Percentiles rank a stretch among this genome's conserved stretches.
Evolutionary conservation across 1,140 invertebrate species (phyloP).

Genomic region (Drosophila nigrodunni): DNA sequence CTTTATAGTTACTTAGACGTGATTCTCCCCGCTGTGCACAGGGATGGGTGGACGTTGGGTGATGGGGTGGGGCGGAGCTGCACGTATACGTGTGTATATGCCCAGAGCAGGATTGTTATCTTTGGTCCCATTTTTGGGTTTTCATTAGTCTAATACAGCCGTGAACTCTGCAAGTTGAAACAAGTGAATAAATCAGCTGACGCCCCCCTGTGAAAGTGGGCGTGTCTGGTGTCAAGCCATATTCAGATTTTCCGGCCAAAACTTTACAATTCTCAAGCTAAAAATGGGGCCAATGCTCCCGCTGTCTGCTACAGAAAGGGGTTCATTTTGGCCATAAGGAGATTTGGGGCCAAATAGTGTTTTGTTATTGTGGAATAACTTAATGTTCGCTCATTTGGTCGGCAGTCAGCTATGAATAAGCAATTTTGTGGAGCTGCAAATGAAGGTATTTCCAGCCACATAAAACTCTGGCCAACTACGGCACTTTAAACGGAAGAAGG

Average conservation of each 20-base stretch:
- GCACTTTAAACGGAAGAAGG: conserved; percentile 4
- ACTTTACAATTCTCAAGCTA: conserved; percentile 39
- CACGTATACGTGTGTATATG: conserved; percentile 60
- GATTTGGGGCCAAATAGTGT: conserved; percentile 6
- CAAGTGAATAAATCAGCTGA: conserved; percentile 42
- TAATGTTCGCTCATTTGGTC: conserved; percentile 45
- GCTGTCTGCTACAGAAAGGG: conserved; percentile 10
- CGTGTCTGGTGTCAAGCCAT: conserved; percentile 9
- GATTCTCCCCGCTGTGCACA: conserved; percentile 14
- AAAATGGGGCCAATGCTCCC: conserved; percentile 24
- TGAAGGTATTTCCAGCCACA: conserved; percentile 23
- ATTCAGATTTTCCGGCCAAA: conserved; percentile 24
- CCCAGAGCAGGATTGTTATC: conserved; percentile 39
- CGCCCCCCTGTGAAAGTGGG: background rate
- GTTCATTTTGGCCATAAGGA: conserved; percentile 20
- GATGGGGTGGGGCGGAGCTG: background rate
- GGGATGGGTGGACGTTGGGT: no score
- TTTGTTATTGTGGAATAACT: conserved; percentile 23
- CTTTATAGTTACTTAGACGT: conserved; percentile 56
- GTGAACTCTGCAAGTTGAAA: conserved; percentile 18
- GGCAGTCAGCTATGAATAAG: conserved; percentile 46
- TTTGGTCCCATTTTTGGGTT: conserved; percentile 42
- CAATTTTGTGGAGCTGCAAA: conserved; percentile 32
- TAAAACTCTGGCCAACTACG: conserved; percentile 1
- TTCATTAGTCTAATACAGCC: conserved; percentile 64